phyloP scores from a whole-genome alignment of 1,140 invertebrate genomes.

The Parapsyche elsis region DNA sequence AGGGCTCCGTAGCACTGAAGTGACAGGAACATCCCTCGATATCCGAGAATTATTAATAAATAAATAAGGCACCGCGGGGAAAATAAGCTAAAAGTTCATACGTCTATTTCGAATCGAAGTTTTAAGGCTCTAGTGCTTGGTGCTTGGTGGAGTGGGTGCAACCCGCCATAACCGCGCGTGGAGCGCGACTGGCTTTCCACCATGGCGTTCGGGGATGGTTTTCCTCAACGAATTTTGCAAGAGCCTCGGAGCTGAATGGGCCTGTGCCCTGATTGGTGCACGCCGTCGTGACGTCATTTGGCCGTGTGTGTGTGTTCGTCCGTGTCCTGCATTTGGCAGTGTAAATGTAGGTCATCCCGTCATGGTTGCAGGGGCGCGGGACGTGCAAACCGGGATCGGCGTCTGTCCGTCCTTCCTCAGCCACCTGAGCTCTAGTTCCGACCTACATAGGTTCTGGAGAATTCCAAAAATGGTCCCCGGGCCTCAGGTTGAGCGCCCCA shows the following conservation, averaged over 20 bases:
- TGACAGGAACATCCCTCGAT: not conserved
- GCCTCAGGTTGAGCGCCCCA: not conserved
- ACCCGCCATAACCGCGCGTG: slow-evolving; percentile 51
- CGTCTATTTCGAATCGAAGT: not conserved
- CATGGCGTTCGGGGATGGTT: slow-evolving; percentile 31
- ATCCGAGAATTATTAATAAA: not conserved
- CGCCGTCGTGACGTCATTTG: slow-evolving; percentile 62
- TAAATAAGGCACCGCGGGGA: too few relatives aligned
- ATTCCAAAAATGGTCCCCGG: not conserved
- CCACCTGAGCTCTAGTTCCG: slow-evolving; percentile 12
- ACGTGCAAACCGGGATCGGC: slow-evolving; percentile 45
- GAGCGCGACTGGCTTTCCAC: slow-evolving; percentile 58
- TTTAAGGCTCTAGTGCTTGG: not conserved
- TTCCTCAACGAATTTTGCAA: slow-evolving; percentile 55
- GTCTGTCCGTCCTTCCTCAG: not conserved
- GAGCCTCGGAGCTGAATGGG: slow-evolving; percentile 60
- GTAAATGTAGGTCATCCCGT: slow-evolving; percentile 51
- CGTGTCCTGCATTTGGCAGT: slow-evolving; percentile 47
- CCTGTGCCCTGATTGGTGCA: slow-evolving; percentile 59
- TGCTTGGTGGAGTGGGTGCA: slow-evolving; percentile 33
- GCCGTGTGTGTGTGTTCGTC: slow-evolving; percentile 42
- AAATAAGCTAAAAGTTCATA: not conserved
- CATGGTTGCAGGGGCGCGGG: not conserved
- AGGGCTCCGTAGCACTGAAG: slow-evolving; percentile 28
- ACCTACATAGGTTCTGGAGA: slow-evolving; percentile 37